Evolutionary conservation across 2,888 invertebrate species (phyloP), one percentile per base, ranked within the genome.

Genomic region (Carcina quercana): DNA sequence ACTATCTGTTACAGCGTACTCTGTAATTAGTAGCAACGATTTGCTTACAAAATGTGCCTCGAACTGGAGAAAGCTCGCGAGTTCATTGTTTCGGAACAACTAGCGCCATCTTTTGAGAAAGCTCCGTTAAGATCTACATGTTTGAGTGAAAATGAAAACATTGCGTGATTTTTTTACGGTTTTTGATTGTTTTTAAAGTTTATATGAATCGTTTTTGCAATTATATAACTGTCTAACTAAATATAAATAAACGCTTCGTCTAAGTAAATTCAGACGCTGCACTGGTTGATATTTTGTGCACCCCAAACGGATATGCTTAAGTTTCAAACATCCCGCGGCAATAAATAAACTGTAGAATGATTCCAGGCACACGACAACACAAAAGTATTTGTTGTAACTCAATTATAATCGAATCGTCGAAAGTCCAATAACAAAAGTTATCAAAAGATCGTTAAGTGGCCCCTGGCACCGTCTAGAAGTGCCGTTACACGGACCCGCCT

Each of bases 391-490:
- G 55, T 58, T 55, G 55, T 51, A 58, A 56, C 50, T 56, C 55
- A 56, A 64, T 66, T 63, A 58, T 58, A 62, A 64, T 58, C 51
- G 55, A 60, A 60, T 55, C 56, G 53, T 53, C 51, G 45, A 59
- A 55, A 60, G 59, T 50, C 52, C 46, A 53, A 54, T 56, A 62
- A 63, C 59, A 59, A 64, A 65, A 70, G 60, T 65, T 72, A 70
- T 71, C 67, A 72, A 67, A 70, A 60, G 63, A 66, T 69, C 63
- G 70, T 70, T 66, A 68, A 60, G 57, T 59, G 58, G 59, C 59
- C 52, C 46, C 48, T 47, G 40, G 51, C 50, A 39, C 45, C 43
- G 43, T 30, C 42, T 34, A 33, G 41, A 32, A 42, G 55, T 66
- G 65, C 75, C 68, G 75, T 71, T 71, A 68, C 50, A 58, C 40